phyloP scores from a whole-genome alignment of 2,888 invertebrate species.

The Andrena chrysosceles region DNA sequence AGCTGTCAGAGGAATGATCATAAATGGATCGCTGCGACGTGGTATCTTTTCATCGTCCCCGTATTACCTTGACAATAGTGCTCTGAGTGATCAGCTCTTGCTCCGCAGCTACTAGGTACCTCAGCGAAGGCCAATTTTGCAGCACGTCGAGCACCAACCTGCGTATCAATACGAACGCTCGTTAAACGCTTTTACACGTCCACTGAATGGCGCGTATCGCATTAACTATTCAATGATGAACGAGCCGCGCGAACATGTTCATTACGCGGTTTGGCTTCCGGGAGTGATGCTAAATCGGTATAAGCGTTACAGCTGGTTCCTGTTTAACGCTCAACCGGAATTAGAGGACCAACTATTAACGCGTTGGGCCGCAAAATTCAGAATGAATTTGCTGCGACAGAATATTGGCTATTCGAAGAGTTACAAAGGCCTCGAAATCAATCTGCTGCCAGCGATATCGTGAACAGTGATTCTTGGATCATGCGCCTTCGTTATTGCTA shows the following conservation, averaged over 20 bases:
- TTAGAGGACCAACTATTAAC: not conserved
- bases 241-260: not conserved
- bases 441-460: not conserved
- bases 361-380: not conserved
- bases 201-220: not conserved
- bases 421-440: not conserved
- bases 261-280: slow-evolving; percentile 1
- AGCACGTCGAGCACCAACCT: slow-evolving; percentile 85
- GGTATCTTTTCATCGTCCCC: not conserved
- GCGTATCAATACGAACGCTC: slow-evolving; percentile 72
- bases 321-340: not conserved
- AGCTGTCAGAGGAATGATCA: too few relatives aligned
- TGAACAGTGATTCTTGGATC: not conserved
- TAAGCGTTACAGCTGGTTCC: not conserved
- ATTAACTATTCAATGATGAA: slow-evolving; percentile 14
- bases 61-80: slow-evolving; percentile 86
- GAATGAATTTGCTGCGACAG: not conserved
- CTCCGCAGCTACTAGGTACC: slow-evolving; percentile 89
- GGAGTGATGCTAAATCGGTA: not conserved
- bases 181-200: not conserved
- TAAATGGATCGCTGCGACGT: not conserved
- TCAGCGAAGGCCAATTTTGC: slow-evolving; percentile 86
- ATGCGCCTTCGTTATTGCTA: too few relatives aligned
- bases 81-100: slow-evolving; percentile 86
- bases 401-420: not conserved